Evolutionary conservation across 2,797 vertebrate species (phyloP).

Genomic region (Cyprinella venusta): DNA sequence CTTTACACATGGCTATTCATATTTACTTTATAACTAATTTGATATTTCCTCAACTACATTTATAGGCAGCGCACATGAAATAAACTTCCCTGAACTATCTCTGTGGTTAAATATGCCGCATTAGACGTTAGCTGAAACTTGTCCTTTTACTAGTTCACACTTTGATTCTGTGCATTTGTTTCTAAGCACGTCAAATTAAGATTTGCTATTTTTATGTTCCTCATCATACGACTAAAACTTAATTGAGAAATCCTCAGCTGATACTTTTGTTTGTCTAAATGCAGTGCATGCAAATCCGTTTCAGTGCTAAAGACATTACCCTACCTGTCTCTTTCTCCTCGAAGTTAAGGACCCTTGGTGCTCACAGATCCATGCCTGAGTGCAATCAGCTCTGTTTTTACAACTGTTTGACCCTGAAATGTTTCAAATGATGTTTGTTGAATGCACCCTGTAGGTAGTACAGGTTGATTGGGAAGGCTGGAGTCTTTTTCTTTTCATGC

Average conservation of each 20-base stretch:
- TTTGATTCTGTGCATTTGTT: neutral
- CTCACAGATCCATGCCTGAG: constrained; percentile 12
- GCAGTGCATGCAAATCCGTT: neutral
- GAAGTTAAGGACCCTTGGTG: constrained; percentile 46
- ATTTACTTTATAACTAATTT: neutral
- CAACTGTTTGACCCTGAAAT: constrained; percentile 53
- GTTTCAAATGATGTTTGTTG: constrained; percentile 48
- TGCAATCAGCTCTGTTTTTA: constrained; percentile 61
- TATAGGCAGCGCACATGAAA: no score
- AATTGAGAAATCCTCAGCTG: neutral
- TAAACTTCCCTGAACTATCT: no score
- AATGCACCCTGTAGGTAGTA: constrained; percentile 46
- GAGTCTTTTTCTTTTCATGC: constrained; percentile 51
- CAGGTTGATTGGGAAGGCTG: constrained; percentile 47
- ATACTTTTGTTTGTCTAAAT: constrained; percentile 23
- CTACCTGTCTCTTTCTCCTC: constrained; percentile 40
- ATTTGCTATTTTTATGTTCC: constrained; percentile 1
- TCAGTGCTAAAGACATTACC: constrained; percentile 23
- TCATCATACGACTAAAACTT: neutral
- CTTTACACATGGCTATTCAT: neutral
- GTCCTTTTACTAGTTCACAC: neutral
- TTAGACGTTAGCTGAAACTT: neutral
- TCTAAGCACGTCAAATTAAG: neutral
- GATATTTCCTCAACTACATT: neutral
- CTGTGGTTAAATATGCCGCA: neutral